Percentiles rank a stretch among this genome's conserved stretches.
phyloP scores from a whole-genome alignment of 2,888 invertebrate genomes.

The Dusona sp. region DNA sequence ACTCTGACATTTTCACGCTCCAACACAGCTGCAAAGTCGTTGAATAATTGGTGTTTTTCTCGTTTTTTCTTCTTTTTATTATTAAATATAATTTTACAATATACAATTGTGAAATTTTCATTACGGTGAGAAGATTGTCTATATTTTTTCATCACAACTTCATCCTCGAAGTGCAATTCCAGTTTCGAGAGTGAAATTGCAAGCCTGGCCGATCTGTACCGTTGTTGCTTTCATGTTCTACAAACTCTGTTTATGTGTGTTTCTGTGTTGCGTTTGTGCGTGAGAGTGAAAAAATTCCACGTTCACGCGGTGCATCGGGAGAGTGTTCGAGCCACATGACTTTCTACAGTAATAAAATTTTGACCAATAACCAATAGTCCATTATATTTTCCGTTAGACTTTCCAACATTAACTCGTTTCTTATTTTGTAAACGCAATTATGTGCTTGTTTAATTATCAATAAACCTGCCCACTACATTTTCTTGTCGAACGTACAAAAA shows the following conservation, averaged over 20 bases:
- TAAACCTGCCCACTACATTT: background rate
- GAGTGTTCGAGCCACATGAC: conserved; percentile 17
- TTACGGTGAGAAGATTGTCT: conserved; percentile 1
- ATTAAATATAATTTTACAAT: background rate
- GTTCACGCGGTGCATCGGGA: conserved; percentile 10
- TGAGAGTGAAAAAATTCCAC: conserved; percentile 14
- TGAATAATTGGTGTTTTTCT: conserved; percentile 4
- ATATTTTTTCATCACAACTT: conserved; percentile 18
- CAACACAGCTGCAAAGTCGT: background rate
- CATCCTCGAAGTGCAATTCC: conserved; percentile 25
- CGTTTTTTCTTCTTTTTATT: background rate
- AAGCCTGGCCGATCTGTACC: conserved; percentile 11
- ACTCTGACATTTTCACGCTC: conserved; percentile 46
- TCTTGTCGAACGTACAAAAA: background rate
- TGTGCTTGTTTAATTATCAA: background rate
- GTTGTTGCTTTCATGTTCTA: conserved; percentile 19
- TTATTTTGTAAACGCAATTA: conserved; percentile 21
- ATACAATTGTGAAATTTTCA: background rate
- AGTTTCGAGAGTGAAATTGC: conserved; percentile 56
- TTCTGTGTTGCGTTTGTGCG: background rate
- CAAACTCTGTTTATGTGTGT: background rate
- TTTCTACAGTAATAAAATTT: conserved; percentile 53
- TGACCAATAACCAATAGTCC: conserved; percentile 15
- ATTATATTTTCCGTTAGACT: background rate
- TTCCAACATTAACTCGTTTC: background rate